A percentile compares a stretch with the other conserved stretches of the same genome.
These are phyloP conservation scores for Napeogenes inachia DNA, from an alignment of 2,888 invertebrate species.

Conservation along the genomic window DNA sequence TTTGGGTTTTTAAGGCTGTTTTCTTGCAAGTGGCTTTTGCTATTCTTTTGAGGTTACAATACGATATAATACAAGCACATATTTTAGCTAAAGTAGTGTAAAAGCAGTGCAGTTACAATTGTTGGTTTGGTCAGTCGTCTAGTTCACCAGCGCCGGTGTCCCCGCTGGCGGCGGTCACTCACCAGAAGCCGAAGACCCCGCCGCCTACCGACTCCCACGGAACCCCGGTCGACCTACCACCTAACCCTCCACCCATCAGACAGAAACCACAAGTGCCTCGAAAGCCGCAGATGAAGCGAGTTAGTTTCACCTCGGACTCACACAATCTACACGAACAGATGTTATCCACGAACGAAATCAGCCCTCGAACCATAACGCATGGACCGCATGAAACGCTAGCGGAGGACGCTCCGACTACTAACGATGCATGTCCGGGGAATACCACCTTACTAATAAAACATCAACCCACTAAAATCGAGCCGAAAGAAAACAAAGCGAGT, in stretches of 20 bases:
- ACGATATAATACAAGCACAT: constrained; percentile 10
- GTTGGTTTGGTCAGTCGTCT: constrained; percentile 73
- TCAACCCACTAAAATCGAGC: constrained; percentile 48
- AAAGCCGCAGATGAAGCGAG: constrained; percentile 71
- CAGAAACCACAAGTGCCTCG: constrained; percentile 71
- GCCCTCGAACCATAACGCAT: constrained; percentile 48
- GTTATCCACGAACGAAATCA: constrained; percentile 45
- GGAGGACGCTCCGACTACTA: constrained; percentile 53
- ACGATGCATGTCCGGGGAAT: constrained; percentile 69
- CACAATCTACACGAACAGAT: constrained; percentile 47
- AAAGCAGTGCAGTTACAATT: constrained; percentile 50
- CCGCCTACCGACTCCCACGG: constrained; percentile 36
- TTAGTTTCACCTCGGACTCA: constrained; percentile 69
- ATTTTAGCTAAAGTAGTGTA: constrained; percentile 32
- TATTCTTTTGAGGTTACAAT: constrained; percentile 25
- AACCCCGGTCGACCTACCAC: constrained; percentile 43
- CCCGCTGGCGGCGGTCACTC: constrained; percentile 62
- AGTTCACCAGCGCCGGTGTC: constrained; percentile 60
- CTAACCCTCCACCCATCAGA: constrained; percentile 45
- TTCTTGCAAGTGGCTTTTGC: constrained; percentile 67
- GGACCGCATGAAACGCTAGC: constrained; percentile 50
- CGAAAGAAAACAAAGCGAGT: constrained; percentile 53
- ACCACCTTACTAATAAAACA: constrained; percentile 67
- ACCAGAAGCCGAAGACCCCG: constrained; percentile 54
- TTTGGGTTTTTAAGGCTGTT: constrained; percentile 43